phyloP scores from a whole-genome alignment of 2,113 vertebrate species.

The Kryptolebias marmoratus region DNA sequence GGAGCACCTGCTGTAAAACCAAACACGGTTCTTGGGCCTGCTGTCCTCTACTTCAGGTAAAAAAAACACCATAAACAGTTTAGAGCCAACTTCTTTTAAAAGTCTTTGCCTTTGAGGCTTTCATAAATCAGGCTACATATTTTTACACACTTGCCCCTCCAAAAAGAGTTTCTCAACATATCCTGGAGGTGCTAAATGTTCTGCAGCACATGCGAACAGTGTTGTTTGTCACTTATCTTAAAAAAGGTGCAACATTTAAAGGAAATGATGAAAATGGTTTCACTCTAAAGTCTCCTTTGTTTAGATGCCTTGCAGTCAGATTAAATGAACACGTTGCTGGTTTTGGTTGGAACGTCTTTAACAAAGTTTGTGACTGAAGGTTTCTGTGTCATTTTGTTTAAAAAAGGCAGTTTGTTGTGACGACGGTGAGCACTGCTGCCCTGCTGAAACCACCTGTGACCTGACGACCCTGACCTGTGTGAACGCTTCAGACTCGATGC shows the following conservation, averaged over 20 bases:
- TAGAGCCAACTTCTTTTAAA: background rate
- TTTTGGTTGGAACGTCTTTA: background rate
- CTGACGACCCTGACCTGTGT: background rate
- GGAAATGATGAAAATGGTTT: background rate
- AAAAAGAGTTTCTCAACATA: background rate
- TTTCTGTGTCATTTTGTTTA: background rate
- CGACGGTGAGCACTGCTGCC: constrained; percentile 73
- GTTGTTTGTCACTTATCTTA: background rate
- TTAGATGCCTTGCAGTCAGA: background rate
- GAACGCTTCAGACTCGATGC: background rate
- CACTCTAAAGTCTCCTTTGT: too few relatives aligned
- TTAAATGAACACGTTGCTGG: background rate
- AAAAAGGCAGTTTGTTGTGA: constrained; percentile 77
- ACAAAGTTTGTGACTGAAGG: background rate
- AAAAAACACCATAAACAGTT: background rate
- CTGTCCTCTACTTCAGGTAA: constrained; percentile 64
- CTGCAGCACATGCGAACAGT: background rate
- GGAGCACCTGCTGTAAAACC: constrained; percentile 64
- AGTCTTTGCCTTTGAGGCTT: background rate
- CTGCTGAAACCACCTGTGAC: constrained; percentile 50
- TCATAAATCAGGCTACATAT: background rate
- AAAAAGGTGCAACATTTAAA: background rate
- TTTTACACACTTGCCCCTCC: background rate
- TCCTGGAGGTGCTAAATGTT: background rate
- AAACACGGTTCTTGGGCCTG: constrained; percentile 43